Evolutionary conservation across 2,888 invertebrate genomes (phyloP).

Genomic region (Brachyopa scutellaris): DNA sequence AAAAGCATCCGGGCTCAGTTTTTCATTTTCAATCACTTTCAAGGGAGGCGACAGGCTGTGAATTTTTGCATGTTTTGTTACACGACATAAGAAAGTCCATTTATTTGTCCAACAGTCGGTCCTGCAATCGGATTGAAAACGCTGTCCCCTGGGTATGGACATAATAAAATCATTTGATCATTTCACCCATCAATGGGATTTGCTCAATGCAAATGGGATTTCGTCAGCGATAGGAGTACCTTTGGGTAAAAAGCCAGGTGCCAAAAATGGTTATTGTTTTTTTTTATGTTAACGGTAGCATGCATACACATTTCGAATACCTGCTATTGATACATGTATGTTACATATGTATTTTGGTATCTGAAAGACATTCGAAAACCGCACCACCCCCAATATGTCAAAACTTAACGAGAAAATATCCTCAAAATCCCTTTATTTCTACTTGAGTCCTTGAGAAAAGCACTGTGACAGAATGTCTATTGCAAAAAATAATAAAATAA

Average conservation of each 20-base stretch:
- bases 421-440: no score
- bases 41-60: conserved; percentile 5
- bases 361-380: no score
- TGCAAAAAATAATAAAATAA: no score
- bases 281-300: no score
- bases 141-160: neutral
- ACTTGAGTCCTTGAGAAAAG: no score
- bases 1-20: conserved; percentile 32
- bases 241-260: conserved; percentile 2
- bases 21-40: conserved; percentile 14
- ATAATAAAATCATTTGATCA: neutral
- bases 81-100: neutral
- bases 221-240: conserved; percentile 4
- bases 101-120: neutral
- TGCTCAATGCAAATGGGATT: conserved; percentile 17
- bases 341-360: no score
- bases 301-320: no score
- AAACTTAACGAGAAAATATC: no score
- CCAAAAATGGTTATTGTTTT: no score
- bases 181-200: conserved; percentile 18
- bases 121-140: conserved; percentile 13
- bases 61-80: neutral
- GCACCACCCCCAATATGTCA: no score
- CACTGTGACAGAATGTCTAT: no score
- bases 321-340: no score